A percentile compares a stretch with the other conserved stretches of the same genome.
phyloP scores from a whole-genome alignment of 2,888 invertebrate species.

The Acleris sparsana region DNA sequence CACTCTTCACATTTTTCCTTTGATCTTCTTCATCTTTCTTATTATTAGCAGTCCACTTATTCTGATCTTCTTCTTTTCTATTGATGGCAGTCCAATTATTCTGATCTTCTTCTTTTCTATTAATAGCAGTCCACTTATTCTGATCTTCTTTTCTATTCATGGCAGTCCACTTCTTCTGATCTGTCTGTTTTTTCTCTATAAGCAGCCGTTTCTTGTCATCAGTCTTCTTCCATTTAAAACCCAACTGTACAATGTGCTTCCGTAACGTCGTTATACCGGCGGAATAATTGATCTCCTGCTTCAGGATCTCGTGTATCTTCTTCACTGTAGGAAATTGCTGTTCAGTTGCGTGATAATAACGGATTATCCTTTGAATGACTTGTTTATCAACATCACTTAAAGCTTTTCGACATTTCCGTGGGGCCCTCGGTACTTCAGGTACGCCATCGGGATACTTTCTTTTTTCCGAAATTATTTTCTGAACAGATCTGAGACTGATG shows the following conservation, averaged over 20 bases:
- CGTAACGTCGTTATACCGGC: slow-evolving; percentile 2
- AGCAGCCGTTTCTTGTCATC: not conserved
- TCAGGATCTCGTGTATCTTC: slow-evolving; percentile 3
- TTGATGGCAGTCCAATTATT: too few relatives aligned
- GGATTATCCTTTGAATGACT: slow-evolving; percentile 1
- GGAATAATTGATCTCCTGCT: not conserved
- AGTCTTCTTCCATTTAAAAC: slow-evolving; percentile 3
- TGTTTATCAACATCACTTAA: not conserved
- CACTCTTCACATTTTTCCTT: too few relatives aligned
- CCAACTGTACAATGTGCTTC: not conserved
- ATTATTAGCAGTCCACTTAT: too few relatives aligned
- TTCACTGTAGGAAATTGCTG: slow-evolving; percentile 1
- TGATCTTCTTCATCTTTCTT: too few relatives aligned
- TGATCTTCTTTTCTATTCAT: too few relatives aligned
- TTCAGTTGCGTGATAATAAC: not conserved
- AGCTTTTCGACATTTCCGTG: too few relatives aligned
- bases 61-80: too few relatives aligned
- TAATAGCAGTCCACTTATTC: too few relatives aligned
- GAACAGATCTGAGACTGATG: slow-evolving; percentile 1
- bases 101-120: too few relatives aligned
- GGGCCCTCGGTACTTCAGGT: not conserved
- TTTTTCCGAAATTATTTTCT: slow-evolving; percentile 1
- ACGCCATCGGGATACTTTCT: not conserved
- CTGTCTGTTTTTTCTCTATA: slow-evolving; percentile 5
- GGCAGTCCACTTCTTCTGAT: slow-evolving; percentile 21